Evolutionary conservation across 2,888 invertebrate species (phyloP), one percentile per base, ranked within the genome.

Genomic region (Cheilosia vernalis): DNA sequence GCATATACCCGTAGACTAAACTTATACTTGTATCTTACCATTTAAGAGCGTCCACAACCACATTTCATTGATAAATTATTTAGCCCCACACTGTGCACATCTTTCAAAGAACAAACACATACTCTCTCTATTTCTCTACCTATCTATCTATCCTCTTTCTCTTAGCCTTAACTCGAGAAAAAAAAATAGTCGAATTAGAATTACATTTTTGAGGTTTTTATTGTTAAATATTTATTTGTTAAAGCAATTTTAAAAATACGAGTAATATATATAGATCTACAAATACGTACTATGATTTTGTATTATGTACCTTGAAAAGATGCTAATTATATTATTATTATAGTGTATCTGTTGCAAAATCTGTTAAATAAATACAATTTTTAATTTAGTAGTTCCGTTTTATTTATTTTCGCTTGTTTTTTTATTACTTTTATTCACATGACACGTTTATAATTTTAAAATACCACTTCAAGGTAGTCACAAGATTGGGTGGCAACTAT

Each of bases 1-100:
- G 85, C 70, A 85, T 85, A 85, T 80, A 85, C 80, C 85, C 70
- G 85, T 85, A 85, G 76, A 72, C 44, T 55, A 72, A 85, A 80
- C 76, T 72, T 72, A 70, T 81, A 81, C 61, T 85, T 85, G 81
- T 85, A 85, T 77, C 70, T 85, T 81, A 77, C 69, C 70, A 80
- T 73, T 69, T 80, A 85, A 77, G 85, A 85, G 76, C 76, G 76
- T 85, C 84, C 80, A 79, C 84, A 74, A 84, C 69, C 79, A 84
- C 53, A 70, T 84, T 79, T 83, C 72, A 83, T 83, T 53, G 66
- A 83, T 19, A 37, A 37, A 58, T 78, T 63, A 69, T 84, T 84
- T 79, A 79, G 63, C 69, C 73, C 64, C 78, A 84, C n/a, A 74
- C 44, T 60, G 47, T 79, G 83, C 73, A 84, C 78, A 78, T 69